Base-by-base conservation (phyloP, 2,113 vertebrate genomes). In the Tursiops truncatus region DNA sequence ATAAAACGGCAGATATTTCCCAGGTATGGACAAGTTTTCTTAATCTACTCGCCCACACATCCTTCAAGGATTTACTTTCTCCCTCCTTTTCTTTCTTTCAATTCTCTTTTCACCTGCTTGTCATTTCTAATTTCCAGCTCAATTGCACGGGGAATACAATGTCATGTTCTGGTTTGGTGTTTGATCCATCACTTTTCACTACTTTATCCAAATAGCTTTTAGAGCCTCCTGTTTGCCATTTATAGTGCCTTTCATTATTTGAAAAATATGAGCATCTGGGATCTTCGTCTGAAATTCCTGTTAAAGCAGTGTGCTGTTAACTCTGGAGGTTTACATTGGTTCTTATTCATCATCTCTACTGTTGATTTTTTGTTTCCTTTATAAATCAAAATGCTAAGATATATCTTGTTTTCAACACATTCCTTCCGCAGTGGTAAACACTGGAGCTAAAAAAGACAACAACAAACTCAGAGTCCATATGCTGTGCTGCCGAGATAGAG, bases 1-100 rank as follows among this genome's bases (percentile, higher is more conserved):
- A 99, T 96, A 99, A 99, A 98, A 99, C 99, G 17, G 99, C 99
- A 0, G 99, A 99, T 98, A 98, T 99, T 96, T 99, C 99, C 95
- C 99, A 99, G 99, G 99, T 99, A 99, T 97, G 97, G 67, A 73
- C 6, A 84, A 56, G 62, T 68, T 73, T 95, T 82, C 65, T 65
- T 91, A 77, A 88, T 81, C 65, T 73, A 50, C 25, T 79, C 38
- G 18, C 26, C 74, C n/a, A 86, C 21, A 74, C 50, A 92, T 67
- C 65, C 38, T 95, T 95, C 44, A 38, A 92, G 38, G 60, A 94
- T 58, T 76, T 20, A 38, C 65, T 83, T 36, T 58, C 70, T 74
- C 21, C 44, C 18, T 62, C 70, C 47, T 89, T 26, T 87, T 83
- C 5, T 33, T 74, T 50, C 84, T 95, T 92, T 83, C 74, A 58